A percentile compares a stretch with the other conserved stretches of the same genome.
These are phyloP conservation scores for Noctua janthe DNA, from an alignment of 2,888 invertebrate genomes.

Conservation along the genomic window DNA sequence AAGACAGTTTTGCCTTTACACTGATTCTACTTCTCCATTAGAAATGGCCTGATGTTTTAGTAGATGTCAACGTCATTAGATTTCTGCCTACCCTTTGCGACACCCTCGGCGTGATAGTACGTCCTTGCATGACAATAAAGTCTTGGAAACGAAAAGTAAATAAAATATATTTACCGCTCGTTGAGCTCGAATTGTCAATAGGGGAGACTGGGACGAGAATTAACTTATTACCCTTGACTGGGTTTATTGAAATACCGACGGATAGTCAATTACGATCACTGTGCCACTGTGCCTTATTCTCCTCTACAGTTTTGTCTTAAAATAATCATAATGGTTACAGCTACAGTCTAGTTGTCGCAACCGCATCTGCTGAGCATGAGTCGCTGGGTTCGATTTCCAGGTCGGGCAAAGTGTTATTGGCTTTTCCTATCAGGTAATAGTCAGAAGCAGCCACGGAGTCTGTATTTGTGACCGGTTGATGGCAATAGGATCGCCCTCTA, in stretches of 20 bases:
- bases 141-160: constrained; percentile 23
- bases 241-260: constrained; percentile 40
- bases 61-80: background rate
- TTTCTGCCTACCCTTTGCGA: background rate
- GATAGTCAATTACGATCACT: constrained; percentile 33
- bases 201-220: constrained; percentile 33
- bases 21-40: background rate
- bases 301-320: background rate
- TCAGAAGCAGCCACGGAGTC: too few species aligned
- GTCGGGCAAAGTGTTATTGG: too few species aligned
- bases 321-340: background rate
- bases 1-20: background rate
- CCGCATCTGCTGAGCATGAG: too few species aligned
- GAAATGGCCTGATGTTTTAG: background rate
- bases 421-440: too few species aligned
- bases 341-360: too few species aligned
- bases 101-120: background rate
- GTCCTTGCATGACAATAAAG: constrained; percentile 24
- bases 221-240: constrained; percentile 48
- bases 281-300: constrained; percentile 12
- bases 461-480: too few species aligned
- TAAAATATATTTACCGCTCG: constrained; percentile 50
- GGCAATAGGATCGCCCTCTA: too few species aligned
- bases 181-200: constrained; percentile 45
- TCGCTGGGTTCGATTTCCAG: too few species aligned